Evolutionary conservation across 2,888 invertebrate genomes (phyloP), one percentile per base, ranked within the genome.

Genomic region (Gymnoscelis rufifasciata): DNA sequence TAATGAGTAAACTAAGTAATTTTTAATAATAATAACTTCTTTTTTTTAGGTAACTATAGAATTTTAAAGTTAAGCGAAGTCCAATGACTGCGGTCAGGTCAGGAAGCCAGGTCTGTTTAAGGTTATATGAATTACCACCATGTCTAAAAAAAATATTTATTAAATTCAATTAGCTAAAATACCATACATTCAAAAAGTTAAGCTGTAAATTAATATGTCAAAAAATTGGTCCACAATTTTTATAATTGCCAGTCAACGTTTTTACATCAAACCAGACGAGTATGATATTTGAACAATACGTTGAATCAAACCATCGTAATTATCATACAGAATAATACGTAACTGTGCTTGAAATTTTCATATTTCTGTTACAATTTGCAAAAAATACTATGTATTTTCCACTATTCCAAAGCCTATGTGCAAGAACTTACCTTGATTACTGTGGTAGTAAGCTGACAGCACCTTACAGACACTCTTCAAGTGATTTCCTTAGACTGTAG

Each of bases 211-310:
- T 4, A 6, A 14, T 23, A 35, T 42, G 12, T 8, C 26, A 26
- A 43, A 12, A 45, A 42, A 47, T 46, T 47, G 45, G 38, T 41
- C 13, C 6, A 38, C 29, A 43, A 48, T 48, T 48, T 39, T 46
- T 43, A 49, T 49, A 52, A 49, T 38, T 15, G 29, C 47, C 38
- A 8, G 30, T 24, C 31, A 8, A 40, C 42, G 55, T 49, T 56
- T 54, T 56, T 53, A 50, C 51, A 52, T 52, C 44, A 47, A 62
- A 65, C 64, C 43, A 59, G 41, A 36, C 57, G 60, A 69, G 70
- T 72, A 65, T 67, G 70, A 76, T 70, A 72, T 80, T 78, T 79
- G 83, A 86, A 86, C 86, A 86, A 86, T 86, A 68, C 76, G 63
- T 66, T 75, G 78, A 84, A 83, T 82, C 82, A 80, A 73, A 56